Percentiles rank a stretch among this genome's conserved stretches.
phyloP scores from a whole-genome alignment of 2,888 invertebrate genomes.

The Plutella xylostella region DNA sequence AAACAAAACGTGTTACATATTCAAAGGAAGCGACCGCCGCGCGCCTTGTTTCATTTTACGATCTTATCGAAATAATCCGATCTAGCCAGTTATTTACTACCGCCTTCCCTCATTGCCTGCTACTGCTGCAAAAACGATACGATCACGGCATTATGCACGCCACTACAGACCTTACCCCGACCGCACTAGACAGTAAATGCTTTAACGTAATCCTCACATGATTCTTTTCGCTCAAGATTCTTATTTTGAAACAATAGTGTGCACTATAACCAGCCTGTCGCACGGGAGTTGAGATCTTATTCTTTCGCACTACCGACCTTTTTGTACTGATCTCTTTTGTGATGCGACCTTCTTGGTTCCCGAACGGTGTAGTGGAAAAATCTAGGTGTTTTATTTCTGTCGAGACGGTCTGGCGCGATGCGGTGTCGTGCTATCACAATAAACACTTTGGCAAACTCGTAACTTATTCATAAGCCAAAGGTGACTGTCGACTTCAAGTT shows the following conservation, averaged over 20 bases:
- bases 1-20: constrained; percentile 45
- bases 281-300: too few relatives aligned
- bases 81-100: constrained; percentile 66
- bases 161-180: constrained; percentile 43
- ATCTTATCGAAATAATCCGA: constrained; percentile 70
- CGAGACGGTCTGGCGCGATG: constrained; percentile 40
- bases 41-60: constrained; percentile 66
- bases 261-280: too few relatives aligned
- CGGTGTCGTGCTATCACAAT: constrained; percentile 50
- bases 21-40: constrained; percentile 49
- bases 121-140: constrained; percentile 33
- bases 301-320: too few relatives aligned
- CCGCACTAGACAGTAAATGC: constrained; percentile 36
- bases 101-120: constrained; percentile 50
- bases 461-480: constrained; percentile 54
- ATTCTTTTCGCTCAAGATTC: constrained; percentile 38
- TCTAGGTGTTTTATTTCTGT: constrained; percentile 64
- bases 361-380: constrained; percentile 54
- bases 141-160: constrained; percentile 22
- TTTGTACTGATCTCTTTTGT: too few relatives aligned
- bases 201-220: constrained; percentile 29
- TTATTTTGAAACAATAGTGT: constrained; percentile 26
- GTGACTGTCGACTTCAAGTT: constrained; percentile 26
- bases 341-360: too few relatives aligned
- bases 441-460: constrained; percentile 50